These are phyloP conservation scores for Tychaedon coryphoeus DNA, from an alignment of 2,113 vertebrate genomes.

Conservation along the genomic window DNA sequence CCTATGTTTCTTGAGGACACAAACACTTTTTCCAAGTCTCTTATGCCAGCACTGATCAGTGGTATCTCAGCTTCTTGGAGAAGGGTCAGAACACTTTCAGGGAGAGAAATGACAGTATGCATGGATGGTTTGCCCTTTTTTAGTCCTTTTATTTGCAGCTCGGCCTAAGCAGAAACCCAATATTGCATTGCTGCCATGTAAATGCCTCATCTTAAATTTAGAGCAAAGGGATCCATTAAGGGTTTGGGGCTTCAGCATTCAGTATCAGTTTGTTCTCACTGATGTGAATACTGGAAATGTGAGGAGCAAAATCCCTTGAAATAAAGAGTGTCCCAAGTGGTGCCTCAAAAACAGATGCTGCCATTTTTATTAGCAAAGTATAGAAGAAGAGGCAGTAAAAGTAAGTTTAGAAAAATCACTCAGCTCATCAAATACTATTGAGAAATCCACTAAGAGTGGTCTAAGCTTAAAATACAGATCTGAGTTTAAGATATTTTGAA, in stretches of 20 bases:
- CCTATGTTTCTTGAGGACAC: background rate
- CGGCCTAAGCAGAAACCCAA: background rate
- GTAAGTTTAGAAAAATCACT: background rate
- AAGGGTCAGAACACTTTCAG: background rate
- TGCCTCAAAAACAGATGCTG: conserved; percentile 2
- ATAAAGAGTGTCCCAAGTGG: background rate
- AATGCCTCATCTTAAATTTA: background rate
- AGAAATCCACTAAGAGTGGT: background rate
- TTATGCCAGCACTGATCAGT: background rate
- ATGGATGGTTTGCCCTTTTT: background rate
- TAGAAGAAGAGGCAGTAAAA: background rate
- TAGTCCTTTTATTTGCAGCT: background rate
- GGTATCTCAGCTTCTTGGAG: background rate
- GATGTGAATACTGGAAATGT: background rate
- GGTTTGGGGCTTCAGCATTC: background rate
- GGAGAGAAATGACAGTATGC: background rate
- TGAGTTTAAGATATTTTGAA: conserved; percentile 39
- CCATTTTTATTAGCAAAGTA: conserved; percentile 12
- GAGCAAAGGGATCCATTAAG: background rate
- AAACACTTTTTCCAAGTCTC: background rate
- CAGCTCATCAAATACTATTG: background rate
- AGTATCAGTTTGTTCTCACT: background rate
- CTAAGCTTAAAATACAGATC: background rate
- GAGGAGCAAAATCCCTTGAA: background rate
- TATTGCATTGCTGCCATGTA: background rate